These are phyloP conservation scores for Sparidentex hasta DNA, from an alignment of 2,797 vertebrate species.

Conservation along the genomic window DNA sequence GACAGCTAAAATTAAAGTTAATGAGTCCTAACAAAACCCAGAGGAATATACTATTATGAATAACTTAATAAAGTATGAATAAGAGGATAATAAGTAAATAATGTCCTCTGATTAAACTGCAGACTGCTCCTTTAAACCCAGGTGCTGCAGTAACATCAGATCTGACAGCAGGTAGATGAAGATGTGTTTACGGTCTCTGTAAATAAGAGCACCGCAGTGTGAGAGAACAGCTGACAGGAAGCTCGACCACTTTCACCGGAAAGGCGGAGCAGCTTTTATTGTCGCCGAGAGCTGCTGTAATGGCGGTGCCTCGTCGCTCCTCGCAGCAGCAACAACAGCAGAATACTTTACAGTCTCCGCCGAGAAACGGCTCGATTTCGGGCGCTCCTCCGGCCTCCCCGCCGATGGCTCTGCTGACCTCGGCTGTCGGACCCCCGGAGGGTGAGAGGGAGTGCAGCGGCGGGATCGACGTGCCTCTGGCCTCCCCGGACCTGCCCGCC, in stretches of 20 bases:
- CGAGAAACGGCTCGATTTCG: conserved; percentile 84
- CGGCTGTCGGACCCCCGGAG: conserved; percentile 68
- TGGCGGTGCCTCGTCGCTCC: conserved; percentile 91
- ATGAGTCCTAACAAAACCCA: no score
- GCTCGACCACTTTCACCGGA: conserved; percentile 75
- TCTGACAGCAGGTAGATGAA: no score
- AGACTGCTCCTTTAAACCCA: no score
- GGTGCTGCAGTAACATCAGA: no score
- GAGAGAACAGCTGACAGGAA: conserved; percentile 79
- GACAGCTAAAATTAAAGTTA: no score
- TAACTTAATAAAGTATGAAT: no score
- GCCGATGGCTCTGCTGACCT: conserved; percentile 73
- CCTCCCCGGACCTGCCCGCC: conserved; percentile 86
- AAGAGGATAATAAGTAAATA: no score
- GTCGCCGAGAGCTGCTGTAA: conserved; percentile 84
- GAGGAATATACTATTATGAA: no score
- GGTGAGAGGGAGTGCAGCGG: conserved; percentile 78
- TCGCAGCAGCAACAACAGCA: conserved; percentile 89
- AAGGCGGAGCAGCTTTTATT: conserved; percentile 69
- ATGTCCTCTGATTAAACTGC: no score
- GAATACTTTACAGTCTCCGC: conserved; percentile 83
- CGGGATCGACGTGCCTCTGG: conserved; percentile 75
- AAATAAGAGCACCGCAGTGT: no score
- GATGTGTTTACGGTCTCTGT: no score
- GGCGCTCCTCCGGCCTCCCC: conserved; percentile 84